Percentiles rank a stretch among this genome's conserved stretches.
These are phyloP conservation scores for Pteria penguin DNA, from an alignment of 2,888 invertebrate genomes.

Conservation along the genomic window DNA sequence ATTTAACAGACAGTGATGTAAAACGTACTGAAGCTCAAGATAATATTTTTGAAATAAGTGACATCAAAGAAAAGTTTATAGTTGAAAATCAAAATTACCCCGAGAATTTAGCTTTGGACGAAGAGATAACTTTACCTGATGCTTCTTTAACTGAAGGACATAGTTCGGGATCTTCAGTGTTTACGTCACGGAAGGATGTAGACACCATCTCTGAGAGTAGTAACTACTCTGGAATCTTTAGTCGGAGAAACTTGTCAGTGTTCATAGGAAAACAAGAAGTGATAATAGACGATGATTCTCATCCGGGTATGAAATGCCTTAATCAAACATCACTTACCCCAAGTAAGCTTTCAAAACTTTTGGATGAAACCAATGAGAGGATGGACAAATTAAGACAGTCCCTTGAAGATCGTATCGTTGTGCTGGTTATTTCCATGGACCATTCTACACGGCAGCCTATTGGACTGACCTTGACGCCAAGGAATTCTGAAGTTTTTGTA, in stretches of 20 bases:
- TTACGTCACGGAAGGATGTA: neutral
- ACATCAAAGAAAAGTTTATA: too few relatives aligned
- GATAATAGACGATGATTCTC: neutral
- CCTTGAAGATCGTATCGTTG: conserved; percentile 41
- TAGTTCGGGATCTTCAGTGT: neutral
- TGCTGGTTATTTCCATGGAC: conserved; percentile 37
- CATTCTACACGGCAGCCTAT: neutral
- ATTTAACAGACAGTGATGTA: too few relatives aligned
- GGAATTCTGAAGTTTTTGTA: neutral
- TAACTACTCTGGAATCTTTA: neutral
- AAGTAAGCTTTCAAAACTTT: neutral
- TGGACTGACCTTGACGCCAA: neutral
- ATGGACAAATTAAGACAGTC: conserved; percentile 44
- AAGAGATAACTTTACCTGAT: neutral
- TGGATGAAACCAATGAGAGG: conserved; percentile 41
- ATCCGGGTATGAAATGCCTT: too few relatives aligned
- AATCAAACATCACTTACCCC: neutral
- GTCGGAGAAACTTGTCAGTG: neutral
- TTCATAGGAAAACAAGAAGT: neutral
- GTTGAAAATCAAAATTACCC: too few relatives aligned
- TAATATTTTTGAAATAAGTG: too few relatives aligned
- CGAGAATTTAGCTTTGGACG: neutral
- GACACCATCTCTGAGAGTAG: neutral
- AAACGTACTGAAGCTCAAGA: too few relatives aligned
- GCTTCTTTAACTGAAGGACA: neutral